These are phyloP conservation scores for Gryllus bimaculatus DNA, from an alignment of 1,140 invertebrate species.

Conservation along the genomic window DNA sequence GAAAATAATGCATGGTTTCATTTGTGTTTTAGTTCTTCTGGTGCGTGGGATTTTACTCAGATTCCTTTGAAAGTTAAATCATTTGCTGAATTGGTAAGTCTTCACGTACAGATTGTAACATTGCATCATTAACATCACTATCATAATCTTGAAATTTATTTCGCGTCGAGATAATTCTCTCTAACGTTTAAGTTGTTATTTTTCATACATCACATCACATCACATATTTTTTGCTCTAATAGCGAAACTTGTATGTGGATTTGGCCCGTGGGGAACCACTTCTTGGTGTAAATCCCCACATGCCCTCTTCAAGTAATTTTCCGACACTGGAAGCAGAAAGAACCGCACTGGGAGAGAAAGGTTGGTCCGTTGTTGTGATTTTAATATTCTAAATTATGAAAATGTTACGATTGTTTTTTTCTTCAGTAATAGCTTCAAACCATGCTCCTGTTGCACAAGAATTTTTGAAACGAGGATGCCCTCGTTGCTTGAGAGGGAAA, in stretches of 20 bases:
- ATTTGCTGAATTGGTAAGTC: constrained; percentile 51
- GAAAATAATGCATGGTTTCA: not conserved
- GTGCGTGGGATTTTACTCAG: constrained; percentile 79
- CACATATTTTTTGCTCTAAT: constrained; percentile 26
- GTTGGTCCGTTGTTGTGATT: not conserved
- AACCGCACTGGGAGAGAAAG: constrained; percentile 51
- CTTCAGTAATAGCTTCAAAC: constrained; percentile 47
- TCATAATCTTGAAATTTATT: not conserved
- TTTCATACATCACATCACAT: not conserved
- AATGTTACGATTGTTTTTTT: not conserved
- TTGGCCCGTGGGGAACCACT: constrained; percentile 55
- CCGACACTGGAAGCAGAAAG: constrained; percentile 54
- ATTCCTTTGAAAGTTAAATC: constrained; percentile 76
- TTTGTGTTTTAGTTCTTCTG: constrained; percentile 40
- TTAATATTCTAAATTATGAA: not conserved
- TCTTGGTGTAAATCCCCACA: constrained; percentile 51
- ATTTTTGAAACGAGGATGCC: constrained; percentile 77
- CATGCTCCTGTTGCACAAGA: constrained; percentile 70
- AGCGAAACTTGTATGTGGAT: constrained; percentile 59
- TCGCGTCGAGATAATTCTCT: not conserved
- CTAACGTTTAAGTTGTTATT: not conserved
- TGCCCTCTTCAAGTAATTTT: constrained; percentile 40
- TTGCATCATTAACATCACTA: not conserved
- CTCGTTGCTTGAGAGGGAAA: constrained; percentile 59
- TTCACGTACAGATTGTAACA: not conserved